phyloP scores from a whole-genome alignment of 2,888 invertebrate genomes.

The Hirtodrosophila duncani region DNA sequence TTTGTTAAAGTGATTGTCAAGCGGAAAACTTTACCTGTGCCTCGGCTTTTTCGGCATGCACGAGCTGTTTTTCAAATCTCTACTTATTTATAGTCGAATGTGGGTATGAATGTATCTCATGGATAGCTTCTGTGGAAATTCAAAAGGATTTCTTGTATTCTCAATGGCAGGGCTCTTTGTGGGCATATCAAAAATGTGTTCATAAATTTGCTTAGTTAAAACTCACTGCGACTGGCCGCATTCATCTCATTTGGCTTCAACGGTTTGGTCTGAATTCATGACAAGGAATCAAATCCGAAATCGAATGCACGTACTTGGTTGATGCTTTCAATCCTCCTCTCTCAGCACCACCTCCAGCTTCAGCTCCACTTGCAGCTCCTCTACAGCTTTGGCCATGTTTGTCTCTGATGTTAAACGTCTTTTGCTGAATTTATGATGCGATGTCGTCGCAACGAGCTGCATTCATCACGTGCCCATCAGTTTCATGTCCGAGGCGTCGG shows the following conservation, averaged over 20 bases:
- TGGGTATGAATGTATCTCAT: no score
- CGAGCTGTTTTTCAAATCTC: slow-evolving; percentile 18
- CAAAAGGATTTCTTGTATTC: no score
- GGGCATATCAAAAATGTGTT: no score
- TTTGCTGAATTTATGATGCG: slow-evolving; percentile 52
- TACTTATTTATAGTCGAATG: slow-evolving; percentile 18
- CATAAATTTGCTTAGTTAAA: no score
- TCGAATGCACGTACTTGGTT: slow-evolving; percentile 37
- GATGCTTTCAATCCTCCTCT: slow-evolving; percentile 20
- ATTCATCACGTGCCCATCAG: slow-evolving; percentile 63
- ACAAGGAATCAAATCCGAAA: slow-evolving; percentile 22
- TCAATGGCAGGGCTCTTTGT: no score
- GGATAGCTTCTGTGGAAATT: no score
- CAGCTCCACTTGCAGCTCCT: no score
- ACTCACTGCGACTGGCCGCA: no score
- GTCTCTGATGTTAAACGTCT: slow-evolving; percentile 32
- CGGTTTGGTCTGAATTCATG: slow-evolving; percentile 8
- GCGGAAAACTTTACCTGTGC: slow-evolving; percentile 9
- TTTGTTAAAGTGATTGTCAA: slow-evolving; percentile 6
- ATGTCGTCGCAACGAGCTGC: slow-evolving; percentile 48
- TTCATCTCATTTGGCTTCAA: no score
- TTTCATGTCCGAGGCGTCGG: slow-evolving; percentile 56
- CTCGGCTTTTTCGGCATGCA: not conserved
- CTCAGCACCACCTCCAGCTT: slow-evolving; percentile 5
- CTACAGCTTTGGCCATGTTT: no score